phyloP scores from a whole-genome alignment of 2,113 vertebrate genomes.

The Entomyzon cyanotis region DNA sequence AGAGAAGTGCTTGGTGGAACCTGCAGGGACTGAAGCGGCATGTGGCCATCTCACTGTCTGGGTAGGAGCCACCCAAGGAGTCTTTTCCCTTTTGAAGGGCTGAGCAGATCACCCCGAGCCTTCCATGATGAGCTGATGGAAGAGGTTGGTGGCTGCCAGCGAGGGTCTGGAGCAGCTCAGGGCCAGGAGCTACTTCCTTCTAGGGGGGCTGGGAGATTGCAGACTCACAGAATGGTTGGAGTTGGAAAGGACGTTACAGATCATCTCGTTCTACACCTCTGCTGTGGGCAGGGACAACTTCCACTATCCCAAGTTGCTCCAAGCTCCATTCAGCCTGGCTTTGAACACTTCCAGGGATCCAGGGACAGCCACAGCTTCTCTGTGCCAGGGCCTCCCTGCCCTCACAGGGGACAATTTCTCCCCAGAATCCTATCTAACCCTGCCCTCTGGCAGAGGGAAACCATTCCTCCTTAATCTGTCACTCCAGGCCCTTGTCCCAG shows the following conservation, averaged over 20 bases:
- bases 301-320: not conserved
- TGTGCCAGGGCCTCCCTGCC: not conserved
- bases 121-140: not conserved
- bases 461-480: no score
- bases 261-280: not conserved
- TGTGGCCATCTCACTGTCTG: not conserved
- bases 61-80: not conserved
- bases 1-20: not conserved
- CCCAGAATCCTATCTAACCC: no score
- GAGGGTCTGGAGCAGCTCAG: not conserved
- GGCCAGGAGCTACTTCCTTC: not conserved
- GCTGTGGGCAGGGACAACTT: not conserved
- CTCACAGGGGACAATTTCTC: fast-evolving
- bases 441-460: no score
- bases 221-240: not conserved
- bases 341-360: not conserved
- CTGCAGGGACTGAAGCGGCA: not conserved
- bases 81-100: not conserved
- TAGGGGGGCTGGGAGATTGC: not conserved
- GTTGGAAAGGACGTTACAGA: not conserved
- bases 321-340: fast-evolving
- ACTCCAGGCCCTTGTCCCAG: no score
- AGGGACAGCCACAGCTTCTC: not conserved
- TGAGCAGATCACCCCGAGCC: not conserved
- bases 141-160: not conserved